Conservation (phyloP, 2,888 invertebrate species). For the Mesorhabditis belari region DNA sequence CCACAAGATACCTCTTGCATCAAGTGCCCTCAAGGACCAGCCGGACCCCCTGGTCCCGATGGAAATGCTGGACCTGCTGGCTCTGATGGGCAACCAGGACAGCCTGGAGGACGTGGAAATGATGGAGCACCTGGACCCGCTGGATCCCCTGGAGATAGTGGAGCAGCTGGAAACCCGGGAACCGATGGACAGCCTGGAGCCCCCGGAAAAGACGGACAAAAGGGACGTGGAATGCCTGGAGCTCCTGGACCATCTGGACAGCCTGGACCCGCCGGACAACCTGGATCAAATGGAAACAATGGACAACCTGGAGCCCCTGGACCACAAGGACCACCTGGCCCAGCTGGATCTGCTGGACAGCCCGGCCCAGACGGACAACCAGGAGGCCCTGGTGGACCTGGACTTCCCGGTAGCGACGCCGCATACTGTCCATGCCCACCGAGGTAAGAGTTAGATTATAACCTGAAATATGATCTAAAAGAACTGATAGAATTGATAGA, state of each 20-base stretch:
- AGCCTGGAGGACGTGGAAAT: constrained; percentile 24
- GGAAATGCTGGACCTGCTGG: constrained; percentile 29
- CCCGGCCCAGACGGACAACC: constrained; percentile 24
- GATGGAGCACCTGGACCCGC: constrained; percentile 12
- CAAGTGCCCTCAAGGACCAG: constrained; percentile 26
- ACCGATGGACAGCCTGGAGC: constrained; percentile 15
- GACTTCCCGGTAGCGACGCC: constrained; percentile 34
- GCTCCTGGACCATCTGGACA: constrained; percentile 16
- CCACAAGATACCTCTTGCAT: constrained; percentile 23
- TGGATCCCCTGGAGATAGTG: constrained; percentile 10
- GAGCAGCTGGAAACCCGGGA: constrained; percentile 13
- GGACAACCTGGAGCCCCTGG: constrained; percentile 24
- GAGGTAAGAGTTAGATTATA: too few species aligned
- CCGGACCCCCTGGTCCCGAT: constrained; percentile 18
- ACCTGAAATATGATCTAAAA: too few species aligned
- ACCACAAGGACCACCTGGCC: constrained; percentile 28
- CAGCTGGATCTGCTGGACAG: constrained; percentile 10
- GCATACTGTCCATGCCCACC: constrained; percentile 37
- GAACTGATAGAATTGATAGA: too few species aligned
- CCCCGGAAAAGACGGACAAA: constrained; percentile 24
- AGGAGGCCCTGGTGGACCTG: constrained; percentile 27
- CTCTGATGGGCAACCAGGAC: constrained; percentile 20
- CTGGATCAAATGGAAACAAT: constrained; percentile 29
- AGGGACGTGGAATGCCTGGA: constrained; percentile 28
- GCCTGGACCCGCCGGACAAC: too few species aligned